Conservation (phyloP, 2,797 vertebrate species). For the Myripristis murdjan region DNA sequence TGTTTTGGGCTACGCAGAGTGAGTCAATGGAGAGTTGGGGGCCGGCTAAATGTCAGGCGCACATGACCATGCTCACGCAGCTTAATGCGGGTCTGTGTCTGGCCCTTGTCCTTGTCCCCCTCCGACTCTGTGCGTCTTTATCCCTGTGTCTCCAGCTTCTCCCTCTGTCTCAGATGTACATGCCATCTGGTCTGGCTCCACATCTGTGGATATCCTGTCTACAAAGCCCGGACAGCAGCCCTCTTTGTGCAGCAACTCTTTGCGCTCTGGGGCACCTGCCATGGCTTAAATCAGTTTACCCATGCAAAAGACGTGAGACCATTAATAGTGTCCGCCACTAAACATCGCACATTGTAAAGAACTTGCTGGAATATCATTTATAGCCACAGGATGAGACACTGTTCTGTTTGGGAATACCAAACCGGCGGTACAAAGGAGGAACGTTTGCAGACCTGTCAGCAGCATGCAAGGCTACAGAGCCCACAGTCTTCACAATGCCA, state of each 20-base stretch:
- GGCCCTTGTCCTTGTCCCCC: conserved; percentile 72
- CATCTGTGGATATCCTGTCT: conserved; percentile 84
- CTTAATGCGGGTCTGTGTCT: conserved; percentile 89
- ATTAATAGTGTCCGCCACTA: conserved; percentile 67
- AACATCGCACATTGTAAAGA: conserved; percentile 63
- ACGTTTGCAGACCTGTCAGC: conserved; percentile 52
- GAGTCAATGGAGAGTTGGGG: conserved; percentile 84
- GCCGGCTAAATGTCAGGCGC: conserved; percentile 88
- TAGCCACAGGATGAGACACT: conserved; percentile 47
- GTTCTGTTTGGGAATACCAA: conserved; percentile 50
- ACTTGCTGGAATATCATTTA: conserved; percentile 60
- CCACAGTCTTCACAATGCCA: conserved; percentile 39
- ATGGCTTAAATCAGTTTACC: conserved; percentile 77
- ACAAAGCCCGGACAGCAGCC: conserved; percentile 78
- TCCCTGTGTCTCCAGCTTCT: conserved; percentile 80
- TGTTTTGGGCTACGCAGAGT: conserved; percentile 85
- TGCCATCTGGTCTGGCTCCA: conserved; percentile 84
- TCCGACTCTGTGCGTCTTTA: conserved; percentile 76
- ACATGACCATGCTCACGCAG: conserved; percentile 81
- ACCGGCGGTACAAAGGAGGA: conserved; percentile 33
- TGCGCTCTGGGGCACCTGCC: conserved; percentile 81
- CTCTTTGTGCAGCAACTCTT: conserved; percentile 73
- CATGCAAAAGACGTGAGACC: conserved; percentile 65
- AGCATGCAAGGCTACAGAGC: conserved; percentile 26
- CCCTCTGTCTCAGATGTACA: conserved; percentile 78